phyloP scores from a whole-genome alignment of 1,140 invertebrate species.

The Ephestia elutella region DNA sequence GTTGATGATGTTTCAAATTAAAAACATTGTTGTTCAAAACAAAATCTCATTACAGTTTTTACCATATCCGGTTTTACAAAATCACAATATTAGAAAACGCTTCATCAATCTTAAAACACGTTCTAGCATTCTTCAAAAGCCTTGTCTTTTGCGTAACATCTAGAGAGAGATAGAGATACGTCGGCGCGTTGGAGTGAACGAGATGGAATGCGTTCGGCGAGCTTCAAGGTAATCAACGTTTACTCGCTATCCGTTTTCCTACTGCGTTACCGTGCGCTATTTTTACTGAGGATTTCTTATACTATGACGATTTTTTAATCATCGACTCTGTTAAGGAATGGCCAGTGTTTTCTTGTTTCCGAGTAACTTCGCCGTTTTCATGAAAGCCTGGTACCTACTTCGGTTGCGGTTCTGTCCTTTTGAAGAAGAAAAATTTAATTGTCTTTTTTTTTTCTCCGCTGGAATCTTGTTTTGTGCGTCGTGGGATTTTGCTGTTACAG shows the following conservation, averaged over 20 bases:
- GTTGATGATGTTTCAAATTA: not conserved
- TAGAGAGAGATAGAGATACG: not conserved
- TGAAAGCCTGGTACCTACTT: not conserved
- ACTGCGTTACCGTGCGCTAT: conserved; percentile 5
- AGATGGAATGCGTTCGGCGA: conserved; percentile 7
- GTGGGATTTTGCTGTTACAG: not conserved
- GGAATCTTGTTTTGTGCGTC: not conserved
- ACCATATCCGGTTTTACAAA: not conserved
- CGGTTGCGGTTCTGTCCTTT: not conserved
- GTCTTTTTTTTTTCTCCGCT: conserved; percentile 6
- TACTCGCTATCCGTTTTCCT: conserved; percentile 11
- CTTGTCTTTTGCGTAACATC: conserved; percentile 11
- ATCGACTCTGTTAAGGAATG: not conserved
- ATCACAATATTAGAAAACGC: conserved; percentile 10
- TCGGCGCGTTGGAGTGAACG: not conserved
- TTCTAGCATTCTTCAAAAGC: conserved; percentile 11
- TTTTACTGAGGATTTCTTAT: conserved; percentile 1
- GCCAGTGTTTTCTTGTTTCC: conserved; percentile 9
- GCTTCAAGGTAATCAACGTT: conserved; percentile 10
- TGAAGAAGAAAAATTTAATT: conserved; percentile 9
- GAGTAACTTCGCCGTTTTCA: not conserved
- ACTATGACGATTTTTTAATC: conserved; percentile 2
- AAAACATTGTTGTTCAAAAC: not conserved
- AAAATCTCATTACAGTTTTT: not conserved
- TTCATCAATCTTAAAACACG: conserved; percentile 11